Evolutionary conservation across 2,797 vertebrate genomes (phyloP).

Genomic region (Trichosurus vulpecula): DNA sequence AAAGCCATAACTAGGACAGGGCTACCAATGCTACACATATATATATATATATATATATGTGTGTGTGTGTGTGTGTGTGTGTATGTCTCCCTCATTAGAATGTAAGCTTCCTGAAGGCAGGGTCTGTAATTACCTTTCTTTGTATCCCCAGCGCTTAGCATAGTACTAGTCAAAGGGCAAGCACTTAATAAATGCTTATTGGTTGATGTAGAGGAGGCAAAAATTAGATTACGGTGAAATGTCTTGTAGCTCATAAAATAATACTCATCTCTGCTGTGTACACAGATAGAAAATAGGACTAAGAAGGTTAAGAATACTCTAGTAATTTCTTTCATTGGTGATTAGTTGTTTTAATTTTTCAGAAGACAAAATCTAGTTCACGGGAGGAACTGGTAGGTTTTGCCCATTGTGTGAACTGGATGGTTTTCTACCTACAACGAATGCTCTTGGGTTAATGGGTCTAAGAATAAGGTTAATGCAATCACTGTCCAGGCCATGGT

Average conservation of each 20-base stretch:
- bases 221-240: not conserved
- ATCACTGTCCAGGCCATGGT: conserved; percentile 95
- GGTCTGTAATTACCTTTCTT: not conserved
- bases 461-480: conserved; percentile 91
- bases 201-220: not conserved
- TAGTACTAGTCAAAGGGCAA: not conserved
- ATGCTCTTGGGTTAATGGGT: conserved; percentile 88
- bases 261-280: not conserved
- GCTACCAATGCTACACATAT: not conserved
- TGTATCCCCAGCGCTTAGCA: not conserved
- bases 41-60: not conserved
- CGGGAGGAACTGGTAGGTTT: not conserved
- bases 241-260: not conserved
- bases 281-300: not conserved
- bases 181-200: not conserved
- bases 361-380: not conserved
- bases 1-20: too few relatives aligned
- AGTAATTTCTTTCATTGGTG: not conserved
- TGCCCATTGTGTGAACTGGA: conserved; percentile 83
- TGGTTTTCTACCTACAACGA: conserved; percentile 86
- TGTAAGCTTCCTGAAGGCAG: not conserved
- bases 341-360: not conserved
- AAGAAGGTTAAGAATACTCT: not conserved
- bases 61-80: too few relatives aligned
- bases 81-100: not conserved